Base-by-base conservation (phyloP, 1,140 invertebrate species). In the Schlechtendalia chinensis region DNA sequence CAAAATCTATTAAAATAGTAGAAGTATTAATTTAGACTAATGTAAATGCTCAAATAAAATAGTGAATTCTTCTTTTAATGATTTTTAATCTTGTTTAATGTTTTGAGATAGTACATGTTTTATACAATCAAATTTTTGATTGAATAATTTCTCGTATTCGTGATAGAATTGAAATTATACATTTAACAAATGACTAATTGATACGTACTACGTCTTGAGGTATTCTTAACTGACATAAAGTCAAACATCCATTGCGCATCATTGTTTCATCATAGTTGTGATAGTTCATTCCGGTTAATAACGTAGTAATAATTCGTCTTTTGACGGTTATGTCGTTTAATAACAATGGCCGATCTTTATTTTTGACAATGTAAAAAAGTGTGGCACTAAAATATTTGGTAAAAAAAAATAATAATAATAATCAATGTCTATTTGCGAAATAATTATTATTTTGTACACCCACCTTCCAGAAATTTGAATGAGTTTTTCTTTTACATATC, bases 191-290 rank as follows among this genome's bases (percentile, higher is more conserved):
- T 19, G 10, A 71, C 19, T 45, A n/a, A 19, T 72, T 56, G 11
- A 80, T 39, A 90, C 91, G 89, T 88, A 97, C 95, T 84, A 98
- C 93, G 89, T 98, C 96, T 83, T 91, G 89, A 29, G 96, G 96
- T 86, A 98, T 96, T 84, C 92, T 94, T 85, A 98, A 97, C 86
- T 98, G 95, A 84, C 95, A 98, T 8, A 98, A 87, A 0, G 95
- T 96, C 63, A 98, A 88, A 86, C 96, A 98, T 65, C 96, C 95
- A 87, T 98, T 98, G 74, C 96, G 88, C 89, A 98, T 93, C 94
- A 98, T 96, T 11, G 93, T 96, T 82, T 94, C 91, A 85, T 97
- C 95, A 69, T 90, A 89, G 83, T 90, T 89, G 85, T 96, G 93
- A 71, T 89, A 88, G 82, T 92, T 91, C 95, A 97, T 97, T n/a